A percentile compares a stretch with the other conserved stretches of the same genome.
Evolutionary conservation across 2,888 invertebrate genomes (phyloP).

Genomic region (Tinea pellionella): DNA sequence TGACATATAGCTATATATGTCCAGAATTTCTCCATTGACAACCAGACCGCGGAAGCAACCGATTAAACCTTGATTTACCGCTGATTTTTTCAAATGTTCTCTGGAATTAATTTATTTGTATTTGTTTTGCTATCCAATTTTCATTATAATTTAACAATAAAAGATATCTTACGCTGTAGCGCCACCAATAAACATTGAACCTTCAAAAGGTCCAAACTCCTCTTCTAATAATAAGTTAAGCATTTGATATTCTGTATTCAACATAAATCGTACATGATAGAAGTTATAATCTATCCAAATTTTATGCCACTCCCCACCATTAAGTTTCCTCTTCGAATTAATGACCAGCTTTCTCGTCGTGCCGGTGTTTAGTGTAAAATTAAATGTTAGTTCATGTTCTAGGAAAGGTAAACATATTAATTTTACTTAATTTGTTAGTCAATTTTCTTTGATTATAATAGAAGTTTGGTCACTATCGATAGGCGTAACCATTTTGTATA

Average conservation of each 20-base stretch:
- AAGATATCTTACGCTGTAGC: slow-evolving; percentile 82
- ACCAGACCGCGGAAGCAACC: slow-evolving; percentile 94
- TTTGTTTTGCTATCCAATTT: too few species aligned
- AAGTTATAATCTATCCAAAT: slow-evolving; percentile 96
- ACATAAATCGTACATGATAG: slow-evolving; percentile 92
- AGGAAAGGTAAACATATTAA: slow-evolving; percentile 20
- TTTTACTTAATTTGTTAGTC: neutral
- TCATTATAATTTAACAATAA: too few species aligned
- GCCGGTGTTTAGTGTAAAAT: slow-evolving; percentile 88
- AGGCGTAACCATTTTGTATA: neutral
- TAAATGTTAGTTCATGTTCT: slow-evolving; percentile 89
- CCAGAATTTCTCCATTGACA: slow-evolving; percentile 90
- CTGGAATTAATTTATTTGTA: slow-evolving; percentile 48
- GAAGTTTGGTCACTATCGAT: neutral
- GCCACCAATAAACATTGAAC: slow-evolving; percentile 93
- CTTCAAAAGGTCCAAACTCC: slow-evolving; percentile 92
- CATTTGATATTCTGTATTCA: slow-evolving; percentile 91
- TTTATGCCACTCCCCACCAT: slow-evolving; percentile 96
- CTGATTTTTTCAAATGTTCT: slow-evolving; percentile 83
- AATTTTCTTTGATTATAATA: neutral
- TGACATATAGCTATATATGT: slow-evolving; percentile 93
- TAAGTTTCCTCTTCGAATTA: slow-evolving; percentile 83
- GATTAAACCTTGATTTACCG: slow-evolving; percentile 88
- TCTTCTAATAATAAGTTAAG: slow-evolving; percentile 85
- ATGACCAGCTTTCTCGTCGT: slow-evolving; percentile 85